Base-by-base conservation (phyloP, 2,888 invertebrate species). In the Dynastes maya region DNA sequence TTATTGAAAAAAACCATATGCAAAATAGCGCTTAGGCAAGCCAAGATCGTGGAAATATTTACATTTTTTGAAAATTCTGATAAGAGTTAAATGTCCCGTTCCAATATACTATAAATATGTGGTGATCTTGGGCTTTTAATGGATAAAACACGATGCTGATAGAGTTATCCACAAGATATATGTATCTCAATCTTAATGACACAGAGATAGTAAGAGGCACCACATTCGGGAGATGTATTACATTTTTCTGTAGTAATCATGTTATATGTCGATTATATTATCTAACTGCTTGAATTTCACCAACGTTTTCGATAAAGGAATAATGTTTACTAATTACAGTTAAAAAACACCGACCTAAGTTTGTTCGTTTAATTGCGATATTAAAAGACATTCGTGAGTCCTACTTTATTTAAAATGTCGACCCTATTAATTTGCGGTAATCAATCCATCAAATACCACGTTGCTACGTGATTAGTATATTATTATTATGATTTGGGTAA, bases 181-280 rank as follows among this genome's bases (percentile, higher is more conserved):
- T 58, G 16, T 71, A 58, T 16, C 29, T 71, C 71, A 40, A 71
- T 71, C 51, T 71, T 71, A 63, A 74, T 45, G 45, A 61, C 22
- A n/a, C 22, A 61, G 61, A 74, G 72, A 74, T 74, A 74, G 58
- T 45, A 45, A 61, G 72, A 74, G 72, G 72, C 72, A 74, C 72
- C 37, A 32, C 72, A 74, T 74, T 61, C 61, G 61, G 72, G 58
- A 74, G 72, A 22, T 55, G 51, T 45, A 13, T 68, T n/a, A 51
- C 16, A 27, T 29, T 51, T 9, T 58, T 58, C 40, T n/a, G 16
- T 67, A 16, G 22, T 6, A 45, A 67, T 67, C 55, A 67, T 45
- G 65, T 16, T 45, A 64, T 64, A 11, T 67, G 22, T 58, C 55
- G 55, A 58, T 58, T 58, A 22, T 58, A 37, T 37, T 37, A 58